Conservation (phyloP, 2,888 invertebrate genomes). For the Myathropa florea region DNA sequence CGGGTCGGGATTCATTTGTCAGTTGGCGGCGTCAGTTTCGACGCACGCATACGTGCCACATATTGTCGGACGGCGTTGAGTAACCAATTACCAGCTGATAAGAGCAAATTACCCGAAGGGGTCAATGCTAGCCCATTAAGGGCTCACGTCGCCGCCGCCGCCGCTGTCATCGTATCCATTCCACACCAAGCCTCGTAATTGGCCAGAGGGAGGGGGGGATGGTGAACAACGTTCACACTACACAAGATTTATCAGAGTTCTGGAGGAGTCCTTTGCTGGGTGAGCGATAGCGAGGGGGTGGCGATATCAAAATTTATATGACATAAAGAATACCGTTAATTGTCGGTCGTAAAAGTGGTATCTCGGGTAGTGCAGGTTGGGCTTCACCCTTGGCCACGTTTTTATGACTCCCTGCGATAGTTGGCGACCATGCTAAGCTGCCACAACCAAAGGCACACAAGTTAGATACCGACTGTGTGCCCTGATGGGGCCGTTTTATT, state of each 20-base stretch:
- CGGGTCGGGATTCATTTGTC: slow-evolving; percentile 7
- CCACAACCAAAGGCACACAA: slow-evolving; percentile 10
- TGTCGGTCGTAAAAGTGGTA: slow-evolving; percentile 56
- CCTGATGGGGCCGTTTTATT: neutral
- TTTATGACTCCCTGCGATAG: slow-evolving; percentile 47
- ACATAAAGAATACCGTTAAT: slow-evolving; percentile 55
- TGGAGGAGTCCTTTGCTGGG: neutral
- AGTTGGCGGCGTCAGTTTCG: neutral
- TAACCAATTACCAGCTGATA: slow-evolving; percentile 59
- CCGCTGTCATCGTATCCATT: neutral
- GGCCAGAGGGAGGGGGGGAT: neutral
- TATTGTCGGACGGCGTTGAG: slow-evolving; percentile 22
- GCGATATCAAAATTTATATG: slow-evolving; percentile 58
- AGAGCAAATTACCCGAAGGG: slow-evolving; percentile 49
- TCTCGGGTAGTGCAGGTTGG: slow-evolving; percentile 45
- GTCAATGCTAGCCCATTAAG: slow-evolving; percentile 27
- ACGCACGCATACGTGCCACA: slow-evolving; percentile 10
- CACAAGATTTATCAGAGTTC: slow-evolving; percentile 42
- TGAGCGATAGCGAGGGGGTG: neutral
- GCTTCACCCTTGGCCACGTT: slow-evolving; percentile 25
- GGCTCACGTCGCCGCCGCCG: neutral
- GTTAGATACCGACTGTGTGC: neutral
- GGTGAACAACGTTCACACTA: neutral
- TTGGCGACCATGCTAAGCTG: neutral
- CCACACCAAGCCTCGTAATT: slow-evolving; percentile 1